phyloP scores from a whole-genome alignment of 2,113 vertebrate species.

The Pholis gunnellus region DNA sequence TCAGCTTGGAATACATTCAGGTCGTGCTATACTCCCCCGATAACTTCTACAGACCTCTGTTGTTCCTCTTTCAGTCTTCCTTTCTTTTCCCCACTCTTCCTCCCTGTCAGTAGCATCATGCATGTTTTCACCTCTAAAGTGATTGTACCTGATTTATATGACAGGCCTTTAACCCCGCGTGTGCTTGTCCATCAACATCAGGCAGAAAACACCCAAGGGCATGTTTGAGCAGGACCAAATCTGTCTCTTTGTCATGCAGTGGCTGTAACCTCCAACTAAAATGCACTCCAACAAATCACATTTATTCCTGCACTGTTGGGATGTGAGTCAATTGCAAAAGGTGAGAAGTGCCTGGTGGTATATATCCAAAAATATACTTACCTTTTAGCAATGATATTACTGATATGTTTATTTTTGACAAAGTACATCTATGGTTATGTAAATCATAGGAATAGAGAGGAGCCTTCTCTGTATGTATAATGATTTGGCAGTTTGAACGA shows the following conservation, averaged over 20 bases:
- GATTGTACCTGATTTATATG: conserved; percentile 83
- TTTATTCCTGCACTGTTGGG: conserved; percentile 66
- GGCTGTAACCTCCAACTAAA: conserved; percentile 74
- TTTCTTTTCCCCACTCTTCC: conserved; percentile 34
- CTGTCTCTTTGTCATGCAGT: conserved; percentile 77
- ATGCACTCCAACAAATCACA: conserved; percentile 74
- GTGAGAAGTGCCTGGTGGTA: conserved; percentile 39
- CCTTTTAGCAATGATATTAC: neutral
- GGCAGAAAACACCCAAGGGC: conserved; percentile 80
- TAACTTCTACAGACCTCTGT: conserved; percentile 51
- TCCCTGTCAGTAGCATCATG: conserved; percentile 72
- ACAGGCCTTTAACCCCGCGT: conserved; percentile 81
- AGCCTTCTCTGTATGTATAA: neutral
- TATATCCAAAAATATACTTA: conserved; percentile 36
- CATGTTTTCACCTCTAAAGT: conserved; percentile 82
- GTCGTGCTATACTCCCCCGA: conserved; percentile 30
- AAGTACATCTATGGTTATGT: neutral
- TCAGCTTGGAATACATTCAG: conserved; percentile 51
- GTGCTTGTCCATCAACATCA: conserved; percentile 82
- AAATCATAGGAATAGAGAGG: neutral
- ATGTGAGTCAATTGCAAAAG: conserved; percentile 60
- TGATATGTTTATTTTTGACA: conserved; percentile 9
- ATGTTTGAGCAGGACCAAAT: conserved; percentile 76
- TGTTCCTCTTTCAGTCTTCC: conserved; percentile 32
- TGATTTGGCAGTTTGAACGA: conserved; percentile 19